Base-by-base conservation (phyloP, 2,113 vertebrate genomes). In the Mastomys coucha region DNA sequence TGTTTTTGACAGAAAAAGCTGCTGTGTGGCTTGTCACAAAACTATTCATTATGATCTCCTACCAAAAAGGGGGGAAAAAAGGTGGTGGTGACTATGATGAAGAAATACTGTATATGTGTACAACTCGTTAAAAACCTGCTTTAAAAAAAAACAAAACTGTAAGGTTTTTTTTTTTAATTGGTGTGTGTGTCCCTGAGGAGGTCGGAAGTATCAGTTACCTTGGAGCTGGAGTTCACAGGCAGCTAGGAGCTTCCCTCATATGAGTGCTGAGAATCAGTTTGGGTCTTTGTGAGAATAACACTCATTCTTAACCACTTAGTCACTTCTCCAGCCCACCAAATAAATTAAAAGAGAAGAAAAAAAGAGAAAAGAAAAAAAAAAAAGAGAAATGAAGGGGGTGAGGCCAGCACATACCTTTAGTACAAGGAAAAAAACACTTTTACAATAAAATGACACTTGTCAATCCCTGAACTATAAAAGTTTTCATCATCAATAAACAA, bases 381-480 rank as follows among this genome's bases (percentile, higher is more conserved):
- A 70, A 16, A 36, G 3, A 8, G 10, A 4, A 17, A 36, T 28
- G 8, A 20, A 72, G 16, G 69, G 31, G 33, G 17, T 33, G 20
- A 63, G 56, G 36, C 0, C 6, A 14, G 78, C 28, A 13, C 26
- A 56, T 20, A 39, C 16, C n/a, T 91, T 13, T 16, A 89, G 33
- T 82, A 67, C 65, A 67, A 67, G 65, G 65, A 33, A 33, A 69
- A 95, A 82, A 95, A 12, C 42, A n/a, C 22, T 56, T 81, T 94
- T 89, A 69, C 10, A 85, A 90, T 69, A 96, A 92, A 84, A 56
- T 17, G 84, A 93, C 33, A 78, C 63, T n/a, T 84, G 80, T 78
- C 63, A 76, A 85, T 26, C 63, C 88, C 69, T 92, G 89, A 96
- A 95, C 87, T 56, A 81, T 76, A 28, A 93, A 97, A 93, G 89